Conservation (phyloP, 2,888 invertebrate genomes). For the Dicranocentrus wangi region DNA sequence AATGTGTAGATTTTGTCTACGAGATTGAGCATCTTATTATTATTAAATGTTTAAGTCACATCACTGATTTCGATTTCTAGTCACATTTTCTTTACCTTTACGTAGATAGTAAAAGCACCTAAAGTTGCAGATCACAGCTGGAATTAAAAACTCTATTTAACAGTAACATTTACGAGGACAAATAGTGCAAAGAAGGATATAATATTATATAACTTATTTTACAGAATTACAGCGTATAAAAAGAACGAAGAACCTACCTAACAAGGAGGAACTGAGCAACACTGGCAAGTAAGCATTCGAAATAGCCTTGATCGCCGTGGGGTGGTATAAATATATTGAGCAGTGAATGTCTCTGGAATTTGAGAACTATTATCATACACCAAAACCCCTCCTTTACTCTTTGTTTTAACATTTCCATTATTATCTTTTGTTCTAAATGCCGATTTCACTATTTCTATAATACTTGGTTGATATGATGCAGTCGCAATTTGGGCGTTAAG, state of each 20-base stretch:
- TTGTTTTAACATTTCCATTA: slow-evolving; percentile 38
- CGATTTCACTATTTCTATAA: slow-evolving; percentile 45
- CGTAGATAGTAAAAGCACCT: not conserved
- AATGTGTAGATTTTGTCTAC: too few relatives aligned
- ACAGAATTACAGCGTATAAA: not conserved
- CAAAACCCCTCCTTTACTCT: slow-evolving; percentile 45
- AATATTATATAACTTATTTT: not conserved
- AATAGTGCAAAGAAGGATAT: too few relatives aligned
- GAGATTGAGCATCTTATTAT: too few relatives aligned
- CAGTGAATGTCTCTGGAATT: slow-evolving; percentile 39
- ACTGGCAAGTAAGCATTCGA: slow-evolving; percentile 52
- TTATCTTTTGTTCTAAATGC: slow-evolving; percentile 40
- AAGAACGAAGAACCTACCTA: not conserved
- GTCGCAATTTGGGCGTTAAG: slow-evolving; percentile 43
- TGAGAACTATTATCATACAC: slow-evolving; percentile 58
- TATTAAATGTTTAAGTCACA: too few relatives aligned
- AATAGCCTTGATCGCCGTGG: slow-evolving; percentile 31
- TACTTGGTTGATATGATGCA: slow-evolving; percentile 50
- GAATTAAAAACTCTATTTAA: not conserved
- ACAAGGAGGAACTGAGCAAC: slow-evolving; percentile 23
- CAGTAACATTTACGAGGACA: too few relatives aligned
- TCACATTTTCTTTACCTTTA: too few relatives aligned
- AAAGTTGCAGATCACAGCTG: slow-evolving; percentile 30
- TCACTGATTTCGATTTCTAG: too few relatives aligned
- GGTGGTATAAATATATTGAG: slow-evolving; percentile 41